Evolutionary conservation across 2,113 vertebrate species (phyloP), one percentile per base, ranked within the genome.

Genomic region (Orthonyx spaldingii): DNA sequence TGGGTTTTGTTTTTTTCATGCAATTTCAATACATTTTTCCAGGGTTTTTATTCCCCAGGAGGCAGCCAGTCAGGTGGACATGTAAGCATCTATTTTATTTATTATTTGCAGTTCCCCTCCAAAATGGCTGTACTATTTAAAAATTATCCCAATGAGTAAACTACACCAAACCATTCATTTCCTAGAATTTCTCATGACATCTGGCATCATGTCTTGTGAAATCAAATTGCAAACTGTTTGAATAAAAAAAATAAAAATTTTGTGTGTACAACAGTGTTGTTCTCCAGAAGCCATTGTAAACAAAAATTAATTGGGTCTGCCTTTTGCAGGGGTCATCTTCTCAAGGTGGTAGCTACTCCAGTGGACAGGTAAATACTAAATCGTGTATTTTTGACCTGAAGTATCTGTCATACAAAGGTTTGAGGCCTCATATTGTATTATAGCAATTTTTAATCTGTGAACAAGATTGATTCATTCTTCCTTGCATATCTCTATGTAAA

Each of bases 1-100:
- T 5, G 14, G 3, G 7, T 64, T 90, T 61, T 60, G 27, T 10
- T 39, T 90, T 91, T 93, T 93, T 94, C 76, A 97, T 90, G 64
- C 89, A 50, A 93, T 93, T 95, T 91, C 89, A 94, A 97, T 97
- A 92, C 95, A 87, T 87, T 96, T 91, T 96, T 96, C 91, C 93
- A 97, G 96, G 95, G 35, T 94, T 95, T 96, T 95, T 96, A 96
- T 93, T 97, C 82, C 92, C 91, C 96, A 86, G 96, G 96, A 96
- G 89, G 95, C 91, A 97, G 93, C 87, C 95, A 95, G 64, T 95
- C 92, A 96, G 96, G 96, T 97, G 97, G 96, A 95, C 95, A 96
- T 97, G 97, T 96, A 97, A 96, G 95, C 92, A 95, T 94, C 76
- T 86, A 70, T 94, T 97, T 96, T 93, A 90, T 94, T 96, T 87